Conservation (phyloP, 2,888 invertebrate species). For the Mimas tiliae region DNA sequence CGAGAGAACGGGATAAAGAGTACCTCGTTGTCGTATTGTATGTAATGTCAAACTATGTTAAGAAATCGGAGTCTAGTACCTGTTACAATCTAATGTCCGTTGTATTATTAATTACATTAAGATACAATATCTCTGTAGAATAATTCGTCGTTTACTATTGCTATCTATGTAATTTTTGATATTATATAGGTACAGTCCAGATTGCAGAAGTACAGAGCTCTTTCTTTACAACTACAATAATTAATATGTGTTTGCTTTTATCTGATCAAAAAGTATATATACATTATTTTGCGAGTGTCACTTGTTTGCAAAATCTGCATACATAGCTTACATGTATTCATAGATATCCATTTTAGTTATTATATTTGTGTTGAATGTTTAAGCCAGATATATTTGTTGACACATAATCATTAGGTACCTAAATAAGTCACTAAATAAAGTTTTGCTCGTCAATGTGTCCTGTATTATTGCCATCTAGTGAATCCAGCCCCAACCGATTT, state of each 20-base stretch:
- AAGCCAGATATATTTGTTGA: conserved; percentile 47
- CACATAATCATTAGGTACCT: conserved; percentile 31
- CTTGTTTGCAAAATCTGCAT: too few species aligned
- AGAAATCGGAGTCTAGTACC: conserved; percentile 47
- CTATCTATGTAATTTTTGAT: neutral
- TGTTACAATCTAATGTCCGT: conserved; percentile 29
- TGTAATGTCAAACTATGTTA: conserved; percentile 28
- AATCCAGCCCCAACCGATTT: neutral
- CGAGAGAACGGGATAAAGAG: conserved; percentile 7
- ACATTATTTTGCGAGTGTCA: too few species aligned
- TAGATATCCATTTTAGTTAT: neutral
- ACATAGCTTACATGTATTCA: too few species aligned
- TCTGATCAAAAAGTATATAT: too few species aligned
- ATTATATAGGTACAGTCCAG: too few species aligned
- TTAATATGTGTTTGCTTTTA: neutral
- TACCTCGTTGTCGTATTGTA: conserved; percentile 31
- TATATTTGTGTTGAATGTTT: conserved; percentile 44
- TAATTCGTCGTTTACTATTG: conserved; percentile 15
- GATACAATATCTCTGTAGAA: neutral
- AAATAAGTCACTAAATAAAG: conserved; percentile 39
- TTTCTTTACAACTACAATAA: neutral
- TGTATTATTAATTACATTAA: neutral
- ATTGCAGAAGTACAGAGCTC: neutral
- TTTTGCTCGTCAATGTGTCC: conserved; percentile 16
- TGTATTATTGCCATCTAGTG: neutral